phyloP scores from a whole-genome alignment of 23 tunicate species.

The Styela clava region DNA sequence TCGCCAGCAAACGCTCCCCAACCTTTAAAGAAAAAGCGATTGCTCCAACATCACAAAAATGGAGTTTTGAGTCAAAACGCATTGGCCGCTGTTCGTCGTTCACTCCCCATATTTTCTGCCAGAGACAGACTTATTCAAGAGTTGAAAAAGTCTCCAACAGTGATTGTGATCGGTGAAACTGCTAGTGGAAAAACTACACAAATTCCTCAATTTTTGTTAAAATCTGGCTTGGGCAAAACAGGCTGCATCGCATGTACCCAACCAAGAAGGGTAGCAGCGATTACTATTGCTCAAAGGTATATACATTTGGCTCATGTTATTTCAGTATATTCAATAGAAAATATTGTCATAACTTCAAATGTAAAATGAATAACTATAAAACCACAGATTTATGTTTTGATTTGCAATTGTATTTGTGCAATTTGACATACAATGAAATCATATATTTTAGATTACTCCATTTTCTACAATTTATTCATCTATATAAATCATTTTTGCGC shows the following conservation, averaged over 20 bases:
- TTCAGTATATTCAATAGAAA: not conserved
- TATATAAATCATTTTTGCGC: no score
- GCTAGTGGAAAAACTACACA: constrained; percentile 97
- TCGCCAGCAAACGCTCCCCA: no score
- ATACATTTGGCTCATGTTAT: no score
- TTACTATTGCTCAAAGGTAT: constrained; percentile 72
- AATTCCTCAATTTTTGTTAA: constrained; percentile 68
- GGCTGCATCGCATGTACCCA: constrained; percentile 90
- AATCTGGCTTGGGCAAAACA: constrained; percentile 34
- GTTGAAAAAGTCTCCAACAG: constrained; percentile 37
- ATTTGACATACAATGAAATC: no score
- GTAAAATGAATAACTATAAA: not conserved
- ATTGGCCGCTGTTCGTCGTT: not conserved
- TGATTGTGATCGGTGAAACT: constrained; percentile 83
- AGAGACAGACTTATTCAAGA: constrained; percentile 53
- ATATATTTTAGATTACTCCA: no score
- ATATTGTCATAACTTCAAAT: not conserved
- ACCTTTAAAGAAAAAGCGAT: no score
- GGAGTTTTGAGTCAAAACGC: constrained; percentile 1
- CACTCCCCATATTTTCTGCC: constrained; percentile 62
- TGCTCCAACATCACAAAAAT: not conserved
- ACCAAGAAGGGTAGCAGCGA: constrained; percentile 92
- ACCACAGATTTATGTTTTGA: no score
- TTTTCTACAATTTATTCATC: no score
- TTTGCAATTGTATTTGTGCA: no score